Evolutionary conservation across 2,113 vertebrate genomes (phyloP).

Genomic region (Ceyx margarethae): DNA sequence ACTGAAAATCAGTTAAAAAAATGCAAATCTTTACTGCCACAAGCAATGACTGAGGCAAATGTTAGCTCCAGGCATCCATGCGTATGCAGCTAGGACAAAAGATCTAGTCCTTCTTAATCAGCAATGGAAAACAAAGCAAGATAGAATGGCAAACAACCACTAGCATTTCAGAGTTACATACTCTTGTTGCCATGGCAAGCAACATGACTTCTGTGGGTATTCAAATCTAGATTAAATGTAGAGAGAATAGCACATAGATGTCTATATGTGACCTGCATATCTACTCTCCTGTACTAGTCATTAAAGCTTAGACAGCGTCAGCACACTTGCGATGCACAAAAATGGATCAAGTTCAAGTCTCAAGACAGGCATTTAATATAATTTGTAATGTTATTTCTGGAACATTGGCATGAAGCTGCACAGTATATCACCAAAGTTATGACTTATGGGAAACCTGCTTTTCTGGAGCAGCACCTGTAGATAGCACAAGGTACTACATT

Average conservation of each 20-base stretch:
- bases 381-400: too few relatives aligned
- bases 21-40: not conserved
- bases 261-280: not conserved
- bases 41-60: not conserved
- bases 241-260: not conserved
- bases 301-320: not conserved
- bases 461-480: not conserved
- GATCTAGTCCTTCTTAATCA: not conserved
- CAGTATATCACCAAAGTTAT: too few relatives aligned
- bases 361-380: too few relatives aligned
- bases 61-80: not conserved
- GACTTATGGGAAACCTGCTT: not conserved
- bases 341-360: too few relatives aligned
- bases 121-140: not conserved
- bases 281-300: not conserved
- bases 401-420: too few relatives aligned
- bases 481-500: not conserved
- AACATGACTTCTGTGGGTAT: not conserved
- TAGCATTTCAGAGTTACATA: not conserved
- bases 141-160: not conserved
- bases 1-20: not conserved
- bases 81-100: not conserved
- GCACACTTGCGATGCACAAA: too few relatives aligned
- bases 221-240: not conserved
- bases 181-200: not conserved